Percentiles rank a stretch among this genome's conserved stretches.
These are phyloP conservation scores for Malurus alboscapulatus DNA, from an alignment of 2,113 vertebrate genomes.

Conservation along the genomic window DNA sequence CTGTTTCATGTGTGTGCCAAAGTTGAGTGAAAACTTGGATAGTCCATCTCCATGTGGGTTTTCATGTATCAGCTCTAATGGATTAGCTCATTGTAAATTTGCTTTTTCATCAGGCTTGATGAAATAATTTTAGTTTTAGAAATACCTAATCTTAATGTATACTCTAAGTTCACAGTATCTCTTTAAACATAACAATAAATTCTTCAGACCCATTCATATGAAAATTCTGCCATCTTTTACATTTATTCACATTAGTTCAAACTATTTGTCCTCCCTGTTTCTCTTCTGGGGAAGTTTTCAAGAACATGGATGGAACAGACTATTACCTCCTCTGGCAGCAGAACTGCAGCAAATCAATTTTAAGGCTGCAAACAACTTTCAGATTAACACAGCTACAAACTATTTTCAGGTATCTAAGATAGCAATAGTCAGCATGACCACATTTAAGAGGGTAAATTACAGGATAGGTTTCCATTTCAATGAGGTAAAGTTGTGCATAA, in stretches of 20 bases:
- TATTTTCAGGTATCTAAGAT: neutral
- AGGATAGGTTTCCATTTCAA: slow-evolving; percentile 23
- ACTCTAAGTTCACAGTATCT: neutral
- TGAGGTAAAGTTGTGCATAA: slow-evolving; percentile 43
- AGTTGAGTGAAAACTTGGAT: neutral
- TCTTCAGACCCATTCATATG: neutral
- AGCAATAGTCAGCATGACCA: neutral
- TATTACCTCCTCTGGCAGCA: neutral
- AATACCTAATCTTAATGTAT: neutral
- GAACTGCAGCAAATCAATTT: neutral
- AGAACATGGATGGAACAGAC: neutral
- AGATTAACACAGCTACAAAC: neutral
- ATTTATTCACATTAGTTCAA: slow-evolving; percentile 2
- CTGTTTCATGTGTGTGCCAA: neutral
- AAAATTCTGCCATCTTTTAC: neutral
- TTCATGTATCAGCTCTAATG: neutral
- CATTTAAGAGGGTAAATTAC: slow-evolving; percentile 14
- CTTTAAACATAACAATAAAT: neutral
- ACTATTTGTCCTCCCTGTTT: neutral
- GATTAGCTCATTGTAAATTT: neutral
- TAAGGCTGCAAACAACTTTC: neutral
- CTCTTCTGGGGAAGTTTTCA: neutral
- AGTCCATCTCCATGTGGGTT: neutral
- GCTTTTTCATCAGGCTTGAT: neutral
- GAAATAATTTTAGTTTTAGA: neutral